A percentile compares a stretch with the other conserved stretches of the same genome.
These are phyloP conservation scores for Cylas formicarius DNA, from an alignment of 1,140 invertebrate genomes.

Conservation along the genomic window DNA sequence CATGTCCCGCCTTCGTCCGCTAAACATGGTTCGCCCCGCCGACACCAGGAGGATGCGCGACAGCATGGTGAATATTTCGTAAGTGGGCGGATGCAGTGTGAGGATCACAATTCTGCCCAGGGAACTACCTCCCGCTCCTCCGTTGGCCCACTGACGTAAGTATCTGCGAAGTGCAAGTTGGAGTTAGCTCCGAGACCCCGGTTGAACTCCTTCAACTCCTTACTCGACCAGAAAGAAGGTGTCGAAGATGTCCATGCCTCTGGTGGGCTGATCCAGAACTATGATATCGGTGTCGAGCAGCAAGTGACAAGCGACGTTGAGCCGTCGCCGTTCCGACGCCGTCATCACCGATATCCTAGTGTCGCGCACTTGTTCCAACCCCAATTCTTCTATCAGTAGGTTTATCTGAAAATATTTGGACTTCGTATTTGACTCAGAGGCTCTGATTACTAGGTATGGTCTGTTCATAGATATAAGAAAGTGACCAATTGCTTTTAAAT, in stretches of 20 bases:
- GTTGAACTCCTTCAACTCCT: not conserved
- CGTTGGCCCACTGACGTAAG: conserved; percentile 83
- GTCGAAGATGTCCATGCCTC: conserved; percentile 93
- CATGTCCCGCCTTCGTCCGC: conserved; percentile 80
- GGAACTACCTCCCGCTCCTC: conserved; percentile 48
- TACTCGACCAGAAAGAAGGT: conserved; percentile 87
- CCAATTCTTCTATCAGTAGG: conserved; percentile 81
- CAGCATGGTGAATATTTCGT: conserved; percentile 93
- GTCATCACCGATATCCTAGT: conserved; percentile 74
- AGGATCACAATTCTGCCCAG: conserved; percentile 74
- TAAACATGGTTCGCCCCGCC: conserved; percentile 83
- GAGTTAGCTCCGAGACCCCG: too few species aligned
- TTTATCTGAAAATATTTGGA: conserved; percentile 56
- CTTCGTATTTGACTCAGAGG: too few species aligned
- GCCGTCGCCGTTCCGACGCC: conserved; percentile 72
- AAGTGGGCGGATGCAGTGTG: conserved; percentile 87
- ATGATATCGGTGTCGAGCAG: conserved; percentile 77
- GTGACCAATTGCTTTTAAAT: too few species aligned
- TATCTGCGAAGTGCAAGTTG: conserved; percentile 54
- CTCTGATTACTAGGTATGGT: too few species aligned
- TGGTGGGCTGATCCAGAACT: conserved; percentile 80
- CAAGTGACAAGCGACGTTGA: conserved; percentile 83
- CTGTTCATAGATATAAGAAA: too few species aligned
- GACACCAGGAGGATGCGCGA: conserved; percentile 79
- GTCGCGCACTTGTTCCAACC: conserved; percentile 73